These are phyloP conservation scores for Boleophthalmus pectinirostris DNA, from an alignment of 2,113 vertebrate species.

Conservation along the genomic window DNA sequence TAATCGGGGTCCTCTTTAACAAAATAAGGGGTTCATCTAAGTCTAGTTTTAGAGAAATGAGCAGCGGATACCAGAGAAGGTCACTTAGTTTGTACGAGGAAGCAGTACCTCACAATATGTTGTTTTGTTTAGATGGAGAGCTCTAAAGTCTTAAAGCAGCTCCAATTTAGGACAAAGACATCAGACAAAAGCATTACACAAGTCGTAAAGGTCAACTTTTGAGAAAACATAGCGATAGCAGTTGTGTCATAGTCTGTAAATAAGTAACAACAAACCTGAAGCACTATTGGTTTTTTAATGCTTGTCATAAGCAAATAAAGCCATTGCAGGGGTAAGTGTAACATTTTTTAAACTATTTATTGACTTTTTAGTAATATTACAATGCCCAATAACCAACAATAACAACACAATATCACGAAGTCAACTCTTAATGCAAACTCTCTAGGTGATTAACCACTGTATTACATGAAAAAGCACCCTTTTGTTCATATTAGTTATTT, in stretches of 20 bases:
- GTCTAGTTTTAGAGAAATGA: conserved; percentile 40
- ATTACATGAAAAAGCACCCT: too few relatives aligned
- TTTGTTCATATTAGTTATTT: too few relatives aligned
- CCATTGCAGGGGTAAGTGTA: not conserved
- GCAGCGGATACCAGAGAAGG: conserved; percentile 41
- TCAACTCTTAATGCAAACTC: too few relatives aligned
- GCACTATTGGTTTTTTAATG: not conserved
- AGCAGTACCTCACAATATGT: conserved; percentile 43
- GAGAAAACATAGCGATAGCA: conserved; percentile 1
- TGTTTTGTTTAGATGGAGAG: conserved; percentile 52
- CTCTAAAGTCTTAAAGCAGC: conserved; percentile 61
- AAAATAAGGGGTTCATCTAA: conserved; percentile 57
- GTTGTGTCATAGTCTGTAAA: not conserved
- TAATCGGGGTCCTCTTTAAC: conserved; percentile 50
- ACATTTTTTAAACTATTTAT: not conserved
- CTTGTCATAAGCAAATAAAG: not conserved
- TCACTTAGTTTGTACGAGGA: conserved; percentile 49
- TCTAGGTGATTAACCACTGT: too few relatives aligned
- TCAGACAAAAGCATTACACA: conserved; percentile 22
- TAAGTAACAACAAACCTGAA: not conserved
- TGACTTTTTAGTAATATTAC: not conserved
- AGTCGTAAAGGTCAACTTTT: conserved; percentile 12
- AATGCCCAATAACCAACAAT: too few relatives aligned
- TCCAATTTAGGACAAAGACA: conserved; percentile 35
- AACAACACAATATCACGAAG: too few relatives aligned